Base-by-base conservation (phyloP, 2,888 invertebrate species). In the Cataglyphis cursor region DNA sequence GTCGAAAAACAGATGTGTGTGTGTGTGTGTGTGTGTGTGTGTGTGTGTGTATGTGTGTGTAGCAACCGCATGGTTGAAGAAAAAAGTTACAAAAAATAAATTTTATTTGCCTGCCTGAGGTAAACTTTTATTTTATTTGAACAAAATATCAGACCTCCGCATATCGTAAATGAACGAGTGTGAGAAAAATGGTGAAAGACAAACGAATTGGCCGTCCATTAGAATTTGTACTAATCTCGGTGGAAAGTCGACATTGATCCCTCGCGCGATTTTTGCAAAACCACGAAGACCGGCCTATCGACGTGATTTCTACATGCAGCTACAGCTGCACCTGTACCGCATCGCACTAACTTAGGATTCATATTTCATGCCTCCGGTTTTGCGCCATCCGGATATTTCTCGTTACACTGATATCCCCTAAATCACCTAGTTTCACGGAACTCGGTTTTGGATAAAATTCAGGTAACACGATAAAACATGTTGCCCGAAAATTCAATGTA, bases 131-230 rank as follows among this genome's bases (percentile, higher is more conserved):
- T 80, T 80, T 70, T 59, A 78, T 70, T 70, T 59, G 12, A 61
- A 59, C 59, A 38, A 51, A 48, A 57, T 61, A 61, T 5, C 35
- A 31, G 9, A 61, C 10, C 70, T 70, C 3, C 35, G 59, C 35
- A 61, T 48, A 48, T 80, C 24, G 44, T 24, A 72, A 72, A 72
- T 44, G 70, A 70, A 59, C 21, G 48, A 72, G 48, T 48, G 68
- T 73, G 81, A 87, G 78, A 62, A 81, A 81, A 81, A 86, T 73
- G 72, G 82, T 76, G 61, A 51, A 76, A 28, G 54, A 51, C 80
- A 62, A 81, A 80, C 81, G 72, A 81, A 83, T 57, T 68, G 65
- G 72, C 64, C 76, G 65, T 84, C 81, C 81, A 75, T 72, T 51
- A 68, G 21, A 82, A 81, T 85, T 84, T 54, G 59, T 83, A 78